These are phyloP conservation scores for Tryphoninae sp. DNA, from an alignment of 2,888 invertebrate species.

Conservation along the genomic window DNA sequence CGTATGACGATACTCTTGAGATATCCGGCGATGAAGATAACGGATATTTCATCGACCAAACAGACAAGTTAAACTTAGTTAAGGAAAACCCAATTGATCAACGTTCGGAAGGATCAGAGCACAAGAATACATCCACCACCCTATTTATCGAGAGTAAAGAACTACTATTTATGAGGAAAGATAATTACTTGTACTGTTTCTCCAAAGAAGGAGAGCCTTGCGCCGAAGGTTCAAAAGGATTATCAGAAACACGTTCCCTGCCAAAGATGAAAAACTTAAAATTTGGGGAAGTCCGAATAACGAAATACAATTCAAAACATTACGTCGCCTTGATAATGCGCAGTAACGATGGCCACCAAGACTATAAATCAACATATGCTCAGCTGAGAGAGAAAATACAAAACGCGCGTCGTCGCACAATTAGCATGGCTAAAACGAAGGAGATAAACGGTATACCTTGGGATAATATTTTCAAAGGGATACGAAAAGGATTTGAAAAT, in stretches of 20 bases:
- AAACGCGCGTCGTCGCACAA: not conserved
- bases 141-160: not conserved
- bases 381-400: not conserved
- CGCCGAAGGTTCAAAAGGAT: slow-evolving; percentile 18
- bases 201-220: slow-evolving; percentile 14
- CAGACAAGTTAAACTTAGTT: too few species aligned
- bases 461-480: not conserved
- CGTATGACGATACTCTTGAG: too few species aligned
- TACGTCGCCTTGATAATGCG: not conserved
- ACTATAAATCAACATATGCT: not conserved
- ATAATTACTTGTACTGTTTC: not conserved
- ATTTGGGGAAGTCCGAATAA: not conserved
- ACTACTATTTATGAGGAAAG: not conserved
- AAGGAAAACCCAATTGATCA: too few species aligned
- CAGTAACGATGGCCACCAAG: not conserved
- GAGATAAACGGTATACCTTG: slow-evolving; percentile 38
- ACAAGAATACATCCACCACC: not conserved
- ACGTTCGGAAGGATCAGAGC: too few species aligned
- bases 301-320: not conserved
- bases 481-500: not conserved
- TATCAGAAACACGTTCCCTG: not conserved
- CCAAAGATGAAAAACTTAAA: slow-evolving; percentile 16
- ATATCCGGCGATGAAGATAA: too few species aligned
- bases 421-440: slow-evolving; percentile 17
- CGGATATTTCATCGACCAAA: too few species aligned